Conservation (phyloP, 2,888 invertebrate genomes). For the Netelia melanura region DNA sequence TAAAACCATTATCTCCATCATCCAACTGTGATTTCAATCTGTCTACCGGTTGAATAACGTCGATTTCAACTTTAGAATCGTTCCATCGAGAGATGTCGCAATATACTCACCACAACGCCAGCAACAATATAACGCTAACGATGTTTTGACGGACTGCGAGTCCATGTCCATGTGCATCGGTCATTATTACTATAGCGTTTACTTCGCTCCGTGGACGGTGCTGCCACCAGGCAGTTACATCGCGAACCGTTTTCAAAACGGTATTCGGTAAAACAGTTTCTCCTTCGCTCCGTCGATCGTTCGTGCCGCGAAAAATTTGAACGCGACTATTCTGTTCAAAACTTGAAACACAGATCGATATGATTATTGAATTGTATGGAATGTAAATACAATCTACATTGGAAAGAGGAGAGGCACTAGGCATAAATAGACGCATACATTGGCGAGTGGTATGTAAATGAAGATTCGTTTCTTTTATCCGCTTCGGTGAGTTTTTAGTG, state of each 20-base stretch:
- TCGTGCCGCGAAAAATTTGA: not conserved
- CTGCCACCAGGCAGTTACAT: conserved; percentile 4
- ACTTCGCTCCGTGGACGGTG: not conserved
- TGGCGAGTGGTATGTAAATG: conserved; percentile 7
- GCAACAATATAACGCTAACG: not conserved
- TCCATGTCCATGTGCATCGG: not conserved
- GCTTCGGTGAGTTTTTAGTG: conserved; percentile 43
- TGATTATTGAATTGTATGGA: not conserved
- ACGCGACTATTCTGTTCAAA: too few species aligned
- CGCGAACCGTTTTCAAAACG: not conserved
- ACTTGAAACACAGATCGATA: not conserved
- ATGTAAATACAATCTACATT: conserved; percentile 17
- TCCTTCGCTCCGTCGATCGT: not conserved
- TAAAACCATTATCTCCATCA: too few species aligned
- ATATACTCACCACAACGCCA: too few species aligned
- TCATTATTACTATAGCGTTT: not conserved
- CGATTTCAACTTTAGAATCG: too few species aligned
- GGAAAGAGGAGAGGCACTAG: not conserved
- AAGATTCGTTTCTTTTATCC: conserved; percentile 7
- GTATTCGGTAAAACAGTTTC: not conserved
- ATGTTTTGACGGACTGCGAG: not conserved
- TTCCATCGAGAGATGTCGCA: too few species aligned
- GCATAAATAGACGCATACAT: not conserved
- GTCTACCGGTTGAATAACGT: too few species aligned
- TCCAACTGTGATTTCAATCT: too few species aligned